Base-by-base conservation (phyloP, 2,113 vertebrate species). In the Hystrix cristata region DNA sequence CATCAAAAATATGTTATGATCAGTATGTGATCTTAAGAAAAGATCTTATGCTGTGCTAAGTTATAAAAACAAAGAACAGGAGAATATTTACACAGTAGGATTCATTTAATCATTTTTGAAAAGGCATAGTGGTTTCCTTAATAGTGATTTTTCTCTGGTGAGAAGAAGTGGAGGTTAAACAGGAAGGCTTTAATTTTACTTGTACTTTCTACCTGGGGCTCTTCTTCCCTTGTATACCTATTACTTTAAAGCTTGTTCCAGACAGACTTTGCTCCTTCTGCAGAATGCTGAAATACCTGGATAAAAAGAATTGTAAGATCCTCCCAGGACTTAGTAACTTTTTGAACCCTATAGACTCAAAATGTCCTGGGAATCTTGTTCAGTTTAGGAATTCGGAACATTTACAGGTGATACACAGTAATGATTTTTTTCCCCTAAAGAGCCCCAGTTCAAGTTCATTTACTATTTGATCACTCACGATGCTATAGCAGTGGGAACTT, bases 51-150 rank as follows among this genome's bases (percentile, higher is more conserved):
- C 18, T 53, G 7, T 38, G 21, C 15, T 67, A 88, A 53, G 34
- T 69, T 81, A 96, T 16, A 55, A 94, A 85, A 84, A 57, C 76
- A 80, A 93, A 88, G n/a, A 5, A 34, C 62, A 85, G 27, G 38
- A 79, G 8, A 76, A 62, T 71, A 60, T 76, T 90, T 78, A 74
- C 46, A 65, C 21, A 53, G 67, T 62, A 34, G 21, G 3, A 69
- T 29, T 85, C 34, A 84, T 62, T 74, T 18, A 6, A 67, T 74
- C 29, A 9, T 69, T 43, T 95, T 72, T 34, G 9, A 25, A 88
- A 81, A 67, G 64, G 69, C 29, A 46, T 0, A 69, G 34, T 53
- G 51, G 43, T 67, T 85, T 80, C 69, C n/a, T 87, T 87, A 23
- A 60, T 12, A 34, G 46, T 60, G 27, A 34, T 82, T 79, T 79